A percentile compares a stretch with the other conserved stretches of the same genome.
Conservation (phyloP, 2,888 invertebrate species). For the Campoletis raptor region DNA sequence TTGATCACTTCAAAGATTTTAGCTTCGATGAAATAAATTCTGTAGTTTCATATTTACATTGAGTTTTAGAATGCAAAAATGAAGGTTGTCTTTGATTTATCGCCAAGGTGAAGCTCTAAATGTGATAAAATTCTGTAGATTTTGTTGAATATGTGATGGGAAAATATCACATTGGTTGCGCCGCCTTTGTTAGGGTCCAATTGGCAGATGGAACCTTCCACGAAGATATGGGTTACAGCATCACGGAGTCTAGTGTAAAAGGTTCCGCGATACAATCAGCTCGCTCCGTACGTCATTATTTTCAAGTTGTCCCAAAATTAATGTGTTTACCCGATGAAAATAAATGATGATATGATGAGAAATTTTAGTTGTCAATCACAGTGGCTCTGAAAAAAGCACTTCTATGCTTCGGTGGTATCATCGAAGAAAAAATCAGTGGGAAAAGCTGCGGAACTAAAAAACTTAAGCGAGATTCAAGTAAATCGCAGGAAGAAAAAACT, state of each 20-base stretch:
- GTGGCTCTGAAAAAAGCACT: constrained; percentile 74
- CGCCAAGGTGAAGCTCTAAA: neutral
- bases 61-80: neutral
- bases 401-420: constrained; percentile 71
- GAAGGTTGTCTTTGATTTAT: neutral
- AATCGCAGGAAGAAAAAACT: constrained; percentile 12
- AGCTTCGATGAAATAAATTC: neutral
- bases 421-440: constrained; percentile 64
- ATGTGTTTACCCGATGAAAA: neutral
- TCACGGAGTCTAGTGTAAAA: constrained; percentile 71
- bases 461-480: constrained; percentile 6
- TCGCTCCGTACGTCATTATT: constrained; percentile 68
- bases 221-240: constrained; percentile 76
- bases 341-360: neutral
- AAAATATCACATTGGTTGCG: constrained; percentile 75
- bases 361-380: constrained; percentile 72
- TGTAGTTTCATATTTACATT: neutral
- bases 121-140: constrained; percentile 65
- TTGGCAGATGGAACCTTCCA: constrained; percentile 73
- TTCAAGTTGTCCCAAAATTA: neutral
- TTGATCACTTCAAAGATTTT: neutral
- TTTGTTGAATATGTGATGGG: constrained; percentile 74
- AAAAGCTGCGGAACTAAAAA: neutral
- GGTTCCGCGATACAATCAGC: constrained; percentile 73
- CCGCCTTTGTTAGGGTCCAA: constrained; percentile 75